A percentile compares a stretch with the other conserved stretches of the same genome.
Evolutionary conservation across 2,113 vertebrate genomes (phyloP).

Genomic region (Octodon degus): DNA sequence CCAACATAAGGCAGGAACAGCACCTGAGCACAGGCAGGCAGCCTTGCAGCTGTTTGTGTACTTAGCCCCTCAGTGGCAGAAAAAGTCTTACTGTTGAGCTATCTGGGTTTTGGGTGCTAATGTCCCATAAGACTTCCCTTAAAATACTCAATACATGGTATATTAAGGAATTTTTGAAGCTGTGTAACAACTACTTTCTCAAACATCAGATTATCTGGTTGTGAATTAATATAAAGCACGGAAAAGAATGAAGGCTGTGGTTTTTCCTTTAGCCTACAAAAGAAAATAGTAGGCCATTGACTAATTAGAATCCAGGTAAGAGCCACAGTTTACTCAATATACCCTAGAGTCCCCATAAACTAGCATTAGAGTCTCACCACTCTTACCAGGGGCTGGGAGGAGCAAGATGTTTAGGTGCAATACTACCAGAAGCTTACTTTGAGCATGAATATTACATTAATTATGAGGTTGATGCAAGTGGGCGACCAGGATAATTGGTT

Average conservation of each 20-base stretch:
- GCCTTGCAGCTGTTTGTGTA: background rate
- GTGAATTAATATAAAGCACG: background rate
- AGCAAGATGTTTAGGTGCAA: background rate
- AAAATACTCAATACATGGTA: background rate
- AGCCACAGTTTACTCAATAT: background rate
- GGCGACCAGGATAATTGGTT: background rate
- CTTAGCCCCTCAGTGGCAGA: background rate
- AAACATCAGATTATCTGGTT: background rate
- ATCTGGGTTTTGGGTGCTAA: background rate
- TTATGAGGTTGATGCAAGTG: background rate
- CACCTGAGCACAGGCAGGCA: background rate
- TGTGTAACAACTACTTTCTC: background rate
- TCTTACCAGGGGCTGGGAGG: background rate
- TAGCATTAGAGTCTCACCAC: background rate
- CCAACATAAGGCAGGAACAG: background rate
- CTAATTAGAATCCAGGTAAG: constrained; percentile 14
- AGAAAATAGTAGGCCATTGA: background rate
- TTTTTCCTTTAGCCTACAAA: background rate
- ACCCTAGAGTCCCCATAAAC: background rate
- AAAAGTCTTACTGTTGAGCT: background rate
- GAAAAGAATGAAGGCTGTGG: background rate
- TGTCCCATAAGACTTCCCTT: background rate
- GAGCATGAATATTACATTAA: background rate
- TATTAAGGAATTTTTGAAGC: background rate
- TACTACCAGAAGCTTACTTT: background rate